A percentile compares a stretch with the other conserved stretches of the same genome.
phyloP scores from a whole-genome alignment of 2,888 invertebrate genomes.

The Stomorhina lunata region DNA sequence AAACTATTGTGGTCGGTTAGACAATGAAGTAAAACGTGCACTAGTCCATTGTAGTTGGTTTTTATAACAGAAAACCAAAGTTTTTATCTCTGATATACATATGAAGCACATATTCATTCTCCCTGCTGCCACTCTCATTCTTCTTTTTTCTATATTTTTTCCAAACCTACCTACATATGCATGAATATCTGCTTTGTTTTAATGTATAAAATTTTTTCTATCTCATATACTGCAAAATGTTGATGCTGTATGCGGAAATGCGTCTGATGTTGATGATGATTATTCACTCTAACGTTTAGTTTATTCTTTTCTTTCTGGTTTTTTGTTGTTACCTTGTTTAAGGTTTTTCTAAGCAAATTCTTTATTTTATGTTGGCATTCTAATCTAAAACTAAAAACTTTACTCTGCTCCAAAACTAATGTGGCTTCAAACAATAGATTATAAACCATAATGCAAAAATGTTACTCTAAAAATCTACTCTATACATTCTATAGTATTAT shows the following conservation, averaged over 20 bases:
- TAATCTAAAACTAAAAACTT: conserved; percentile 56
- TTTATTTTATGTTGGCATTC: conserved; percentile 24
- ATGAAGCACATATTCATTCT: not conserved
- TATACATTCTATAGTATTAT: conserved; percentile 35
- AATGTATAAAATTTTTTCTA: conserved; percentile 33
- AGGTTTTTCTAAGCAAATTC: not conserved
- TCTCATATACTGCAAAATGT: conserved; percentile 25
- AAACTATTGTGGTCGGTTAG: conserved; percentile 55
- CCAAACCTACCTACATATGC: not conserved
- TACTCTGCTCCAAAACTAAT: conserved; percentile 15
- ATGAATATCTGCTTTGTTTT: not conserved
- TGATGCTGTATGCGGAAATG: conserved; percentile 56
- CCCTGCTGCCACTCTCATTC: not conserved
- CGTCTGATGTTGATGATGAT: conserved; percentile 49
- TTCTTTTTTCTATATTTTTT: conserved; percentile 2
- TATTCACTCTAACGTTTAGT: conserved; percentile 11
- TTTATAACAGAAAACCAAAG: conserved; percentile 7
- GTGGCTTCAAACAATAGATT: conserved; percentile 58
- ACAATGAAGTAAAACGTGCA: conserved; percentile 49
- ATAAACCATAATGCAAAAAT: conserved; percentile 37
- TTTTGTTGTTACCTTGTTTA: not conserved
- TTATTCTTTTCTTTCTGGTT: not conserved
- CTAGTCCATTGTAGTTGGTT: conserved; percentile 36
- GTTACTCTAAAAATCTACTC: conserved; percentile 29
- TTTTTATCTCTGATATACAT: conserved; percentile 34